Evolutionary conservation across 2,888 invertebrate genomes (phyloP).

Genomic region (Bugula neritina): DNA sequence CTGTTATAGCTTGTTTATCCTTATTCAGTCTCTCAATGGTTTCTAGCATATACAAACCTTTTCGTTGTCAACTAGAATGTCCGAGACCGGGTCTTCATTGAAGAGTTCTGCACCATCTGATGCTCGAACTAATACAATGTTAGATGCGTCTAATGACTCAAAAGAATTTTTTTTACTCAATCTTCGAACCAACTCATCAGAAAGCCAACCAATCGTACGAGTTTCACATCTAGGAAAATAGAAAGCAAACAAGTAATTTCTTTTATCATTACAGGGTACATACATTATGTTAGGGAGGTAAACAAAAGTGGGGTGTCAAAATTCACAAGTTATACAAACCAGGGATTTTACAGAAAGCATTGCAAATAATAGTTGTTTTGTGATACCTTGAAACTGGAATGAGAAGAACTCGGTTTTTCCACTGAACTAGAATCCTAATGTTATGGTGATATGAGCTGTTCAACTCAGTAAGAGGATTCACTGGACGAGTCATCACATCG

Average conservation of each 20-base stretch:
- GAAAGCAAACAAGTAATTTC: no score
- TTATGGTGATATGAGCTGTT: slow-evolving; percentile 20
- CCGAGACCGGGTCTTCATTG: neutral
- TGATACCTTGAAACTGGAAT: slow-evolving; percentile 18
- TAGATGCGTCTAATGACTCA: neutral
- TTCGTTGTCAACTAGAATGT: slow-evolving; percentile 23
- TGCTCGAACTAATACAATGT: neutral
- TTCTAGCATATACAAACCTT: no score
- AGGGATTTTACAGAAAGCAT: no score
- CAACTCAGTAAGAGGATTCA: neutral
- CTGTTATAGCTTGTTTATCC: no score
- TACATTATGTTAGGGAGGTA: no score
- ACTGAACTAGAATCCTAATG: slow-evolving; percentile 6
- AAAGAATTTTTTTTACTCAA: neutral
- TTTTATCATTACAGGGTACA: no score
- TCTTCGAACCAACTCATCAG: neutral
- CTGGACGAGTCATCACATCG: neutral
- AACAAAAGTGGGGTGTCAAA: no score
- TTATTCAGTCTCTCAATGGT: no score
- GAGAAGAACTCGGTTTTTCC: slow-evolving; percentile 23
- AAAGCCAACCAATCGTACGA: neutral
- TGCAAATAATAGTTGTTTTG: no score
- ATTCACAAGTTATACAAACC: no score
- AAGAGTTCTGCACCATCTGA: slow-evolving; percentile 18
- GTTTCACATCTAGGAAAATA: neutral